phyloP scores from a whole-genome alignment of 1,140 invertebrate species.

The Laodelphax striatellus region DNA sequence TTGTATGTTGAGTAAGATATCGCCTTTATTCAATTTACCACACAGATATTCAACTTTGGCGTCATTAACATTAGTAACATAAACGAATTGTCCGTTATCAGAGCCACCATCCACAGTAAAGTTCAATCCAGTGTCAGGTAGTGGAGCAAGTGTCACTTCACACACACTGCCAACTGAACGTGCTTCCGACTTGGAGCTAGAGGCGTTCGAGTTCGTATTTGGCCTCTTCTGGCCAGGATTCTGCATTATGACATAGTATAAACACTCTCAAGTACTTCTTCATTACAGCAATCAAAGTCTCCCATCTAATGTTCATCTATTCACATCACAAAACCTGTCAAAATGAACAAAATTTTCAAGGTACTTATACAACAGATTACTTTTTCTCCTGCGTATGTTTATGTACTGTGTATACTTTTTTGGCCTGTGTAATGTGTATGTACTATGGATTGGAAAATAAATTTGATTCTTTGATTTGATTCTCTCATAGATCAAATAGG shows the following conservation, averaged over 20 bases:
- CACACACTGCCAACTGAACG: conserved; percentile 23
- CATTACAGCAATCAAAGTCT: background rate
- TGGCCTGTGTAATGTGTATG: no score
- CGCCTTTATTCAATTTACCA: conserved; percentile 32
- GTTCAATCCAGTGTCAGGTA: conserved; percentile 22
- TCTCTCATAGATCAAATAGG: no score
- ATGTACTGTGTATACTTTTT: no score
- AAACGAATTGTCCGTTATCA: conserved; percentile 46
- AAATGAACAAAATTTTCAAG: no score
- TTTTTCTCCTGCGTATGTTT: no score
- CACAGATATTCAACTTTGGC: conserved; percentile 34
- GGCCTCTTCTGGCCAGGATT: conserved; percentile 28
- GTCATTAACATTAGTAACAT: conserved; percentile 30
- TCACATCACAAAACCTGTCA: no score
- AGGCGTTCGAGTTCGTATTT: conserved; percentile 16
- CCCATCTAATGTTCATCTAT: no score
- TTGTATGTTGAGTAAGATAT: conserved; percentile 49
- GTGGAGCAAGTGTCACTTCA: conserved; percentile 19
- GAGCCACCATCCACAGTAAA: conserved; percentile 37
- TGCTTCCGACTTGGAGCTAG: conserved; percentile 4
- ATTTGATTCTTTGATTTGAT: no score
- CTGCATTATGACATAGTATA: conserved; percentile 25
- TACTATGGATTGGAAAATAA: no score
- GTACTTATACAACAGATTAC: no score
- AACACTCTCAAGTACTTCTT: conserved; percentile 6